Evolutionary conservation across 2,113 vertebrate genomes (phyloP).

Genomic region (Aplodontia rufa): DNA sequence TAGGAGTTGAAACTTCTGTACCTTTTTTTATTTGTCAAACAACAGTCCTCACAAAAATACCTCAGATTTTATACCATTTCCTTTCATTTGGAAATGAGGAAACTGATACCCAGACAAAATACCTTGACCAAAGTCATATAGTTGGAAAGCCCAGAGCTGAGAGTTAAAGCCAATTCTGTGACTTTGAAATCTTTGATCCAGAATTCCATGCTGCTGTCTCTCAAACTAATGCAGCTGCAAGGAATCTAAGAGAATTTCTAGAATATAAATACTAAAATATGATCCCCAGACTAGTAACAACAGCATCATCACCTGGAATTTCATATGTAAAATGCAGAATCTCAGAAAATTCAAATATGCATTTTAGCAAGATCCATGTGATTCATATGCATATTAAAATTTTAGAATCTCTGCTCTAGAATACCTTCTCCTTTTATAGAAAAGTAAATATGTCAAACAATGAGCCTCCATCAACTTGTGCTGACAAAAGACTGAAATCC

Average conservation of each 20-base stretch:
- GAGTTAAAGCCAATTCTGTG: neutral
- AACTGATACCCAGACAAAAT: neutral
- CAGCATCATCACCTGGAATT: neutral
- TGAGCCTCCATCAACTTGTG: neutral
- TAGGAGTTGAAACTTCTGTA: neutral
- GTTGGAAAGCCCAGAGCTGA: neutral
- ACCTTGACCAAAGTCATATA: neutral
- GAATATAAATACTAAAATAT: neutral
- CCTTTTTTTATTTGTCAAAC: slow-evolving; percentile 54
- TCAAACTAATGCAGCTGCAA: neutral
- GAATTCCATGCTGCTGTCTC: neutral
- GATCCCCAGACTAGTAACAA: neutral
- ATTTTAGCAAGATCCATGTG: neutral
- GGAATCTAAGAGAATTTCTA: slow-evolving; percentile 13
- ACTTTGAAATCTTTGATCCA: neutral
- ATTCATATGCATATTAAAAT: neutral
- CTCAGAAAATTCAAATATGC: neutral
- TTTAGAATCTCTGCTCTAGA: slow-evolving; percentile 22
- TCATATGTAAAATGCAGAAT: neutral
- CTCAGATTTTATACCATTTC: neutral
- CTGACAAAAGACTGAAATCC: neutral
- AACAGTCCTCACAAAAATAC: neutral
- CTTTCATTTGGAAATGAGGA: slow-evolving; percentile 1
- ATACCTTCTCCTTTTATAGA: neutral
- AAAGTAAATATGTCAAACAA: neutral